These are phyloP conservation scores for Anguilla megastoma DNA, from an alignment of 2,797 vertebrate genomes.

Conservation along the genomic window DNA sequence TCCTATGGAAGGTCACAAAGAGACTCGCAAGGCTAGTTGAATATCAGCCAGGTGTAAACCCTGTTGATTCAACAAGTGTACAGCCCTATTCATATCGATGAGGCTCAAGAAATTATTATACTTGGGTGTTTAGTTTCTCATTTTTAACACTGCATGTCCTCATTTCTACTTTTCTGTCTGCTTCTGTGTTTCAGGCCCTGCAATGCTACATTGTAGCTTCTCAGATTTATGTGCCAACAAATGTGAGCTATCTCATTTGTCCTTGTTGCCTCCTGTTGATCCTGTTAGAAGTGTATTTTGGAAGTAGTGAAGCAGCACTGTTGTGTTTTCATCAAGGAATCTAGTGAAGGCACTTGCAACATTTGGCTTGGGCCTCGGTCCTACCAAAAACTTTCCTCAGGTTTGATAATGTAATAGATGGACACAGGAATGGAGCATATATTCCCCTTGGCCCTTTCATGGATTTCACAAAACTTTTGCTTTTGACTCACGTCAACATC, in stretches of 20 bases:
- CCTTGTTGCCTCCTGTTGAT: neutral
- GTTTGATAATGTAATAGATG: neutral
- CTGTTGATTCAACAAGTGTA: neutral
- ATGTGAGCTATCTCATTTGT: slow-evolving; percentile 34
- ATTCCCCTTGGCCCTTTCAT: neutral
- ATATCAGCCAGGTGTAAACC: neutral
- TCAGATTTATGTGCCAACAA: slow-evolving; percentile 30
- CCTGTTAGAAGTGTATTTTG: neutral
- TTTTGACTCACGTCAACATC: neutral
- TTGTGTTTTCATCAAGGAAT: neutral
- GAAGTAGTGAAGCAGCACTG: neutral
- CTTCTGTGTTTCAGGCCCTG: slow-evolving; percentile 13
- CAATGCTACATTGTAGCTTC: slow-evolving; percentile 22
- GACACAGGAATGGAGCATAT: too few relatives aligned
- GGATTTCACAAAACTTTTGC: neutral
- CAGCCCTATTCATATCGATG: neutral
- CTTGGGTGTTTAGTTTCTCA: neutral
- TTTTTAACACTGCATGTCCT: neutral
- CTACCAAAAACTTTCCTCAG: neutral
- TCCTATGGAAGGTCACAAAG: too few relatives aligned
- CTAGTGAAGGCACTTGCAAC: neutral
- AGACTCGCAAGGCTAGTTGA: neutral
- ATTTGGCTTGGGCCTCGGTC: neutral
- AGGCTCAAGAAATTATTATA: neutral
- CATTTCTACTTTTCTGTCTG: neutral